Conservation (phyloP, 2,797 vertebrate genomes). For the Adrianichthys oophorus region DNA sequence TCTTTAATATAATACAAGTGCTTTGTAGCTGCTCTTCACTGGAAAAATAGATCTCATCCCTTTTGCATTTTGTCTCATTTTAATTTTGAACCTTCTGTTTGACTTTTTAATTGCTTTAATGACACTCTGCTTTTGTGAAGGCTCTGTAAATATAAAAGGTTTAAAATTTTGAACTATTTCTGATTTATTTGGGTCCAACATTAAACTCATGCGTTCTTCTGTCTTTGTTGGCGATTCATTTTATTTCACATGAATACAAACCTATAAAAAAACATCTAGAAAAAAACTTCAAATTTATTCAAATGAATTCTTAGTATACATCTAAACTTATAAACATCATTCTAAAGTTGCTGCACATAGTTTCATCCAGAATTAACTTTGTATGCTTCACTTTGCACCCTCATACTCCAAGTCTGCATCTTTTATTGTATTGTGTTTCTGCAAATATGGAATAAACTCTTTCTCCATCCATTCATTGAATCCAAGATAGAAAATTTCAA, state of each 20-base stretch:
- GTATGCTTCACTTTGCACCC: no score
- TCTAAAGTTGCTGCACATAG: no score
- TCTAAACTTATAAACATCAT: no score
- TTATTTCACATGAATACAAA: conserved; percentile 14
- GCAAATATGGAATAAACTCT: no score
- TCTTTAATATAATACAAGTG: conserved; percentile 10
- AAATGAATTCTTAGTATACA: no score
- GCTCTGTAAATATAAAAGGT: conserved; percentile 75
- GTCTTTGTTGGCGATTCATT: neutral
- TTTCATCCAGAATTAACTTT: no score
- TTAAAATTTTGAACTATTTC: conserved; percentile 70
- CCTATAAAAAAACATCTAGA: neutral
- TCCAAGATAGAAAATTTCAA: no score
- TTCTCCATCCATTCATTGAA: no score
- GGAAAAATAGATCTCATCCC: conserved; percentile 40
- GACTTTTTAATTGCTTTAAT: no score
- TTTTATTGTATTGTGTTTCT: no score
- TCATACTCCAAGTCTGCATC: no score
- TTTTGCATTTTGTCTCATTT: conserved; percentile 53
- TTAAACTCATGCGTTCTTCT: conserved; percentile 75
- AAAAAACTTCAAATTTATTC: neutral
- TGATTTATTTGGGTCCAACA: conserved; percentile 70
- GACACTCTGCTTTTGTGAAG: conserved; percentile 60
- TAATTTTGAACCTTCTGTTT: conserved; percentile 57
- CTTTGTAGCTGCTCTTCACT: conserved; percentile 55